phyloP scores from a whole-genome alignment of 64 coral and sea anemone genomes.

The Anthopleura sola region DNA sequence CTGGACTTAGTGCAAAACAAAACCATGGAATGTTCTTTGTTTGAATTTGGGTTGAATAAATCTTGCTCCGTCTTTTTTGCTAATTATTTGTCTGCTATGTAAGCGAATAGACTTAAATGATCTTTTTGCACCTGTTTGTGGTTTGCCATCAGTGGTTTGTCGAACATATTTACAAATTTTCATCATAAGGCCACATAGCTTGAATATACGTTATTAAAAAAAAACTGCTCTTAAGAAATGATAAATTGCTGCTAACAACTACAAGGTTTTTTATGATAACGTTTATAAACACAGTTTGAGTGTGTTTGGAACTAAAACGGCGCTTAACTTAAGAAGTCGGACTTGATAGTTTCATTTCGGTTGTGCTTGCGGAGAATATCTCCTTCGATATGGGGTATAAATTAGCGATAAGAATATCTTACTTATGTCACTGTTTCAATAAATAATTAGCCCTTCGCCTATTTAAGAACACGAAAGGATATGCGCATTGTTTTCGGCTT shows the following conservation, averaged over 20 bases:
- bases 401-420: not conserved
- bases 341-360: not conserved
- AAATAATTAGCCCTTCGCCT: not conserved
- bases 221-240: slow-evolving; percentile 6
- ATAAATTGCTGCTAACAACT: not conserved
- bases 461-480: not conserved
- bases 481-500: slow-evolving; percentile 1
- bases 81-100: slow-evolving; percentile 3
- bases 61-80: not conserved
- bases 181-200: not conserved
- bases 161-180: not conserved
- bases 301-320: not conserved
- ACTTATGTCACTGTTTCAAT: not conserved
- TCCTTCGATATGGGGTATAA: not conserved
- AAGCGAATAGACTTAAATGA: not conserved
- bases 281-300: not conserved
- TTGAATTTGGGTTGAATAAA: not conserved
- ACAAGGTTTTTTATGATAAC: not conserved
- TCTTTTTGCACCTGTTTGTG: not conserved
- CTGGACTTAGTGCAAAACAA: not conserved
- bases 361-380: too few species aligned
- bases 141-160: not conserved
- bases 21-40: slow-evolving; percentile 5
- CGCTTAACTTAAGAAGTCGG: not conserved
- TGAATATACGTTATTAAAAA: slow-evolving; percentile 1